phyloP scores from a whole-genome alignment of 2,888 invertebrate genomes.

The Leptura quadrifasciata region DNA sequence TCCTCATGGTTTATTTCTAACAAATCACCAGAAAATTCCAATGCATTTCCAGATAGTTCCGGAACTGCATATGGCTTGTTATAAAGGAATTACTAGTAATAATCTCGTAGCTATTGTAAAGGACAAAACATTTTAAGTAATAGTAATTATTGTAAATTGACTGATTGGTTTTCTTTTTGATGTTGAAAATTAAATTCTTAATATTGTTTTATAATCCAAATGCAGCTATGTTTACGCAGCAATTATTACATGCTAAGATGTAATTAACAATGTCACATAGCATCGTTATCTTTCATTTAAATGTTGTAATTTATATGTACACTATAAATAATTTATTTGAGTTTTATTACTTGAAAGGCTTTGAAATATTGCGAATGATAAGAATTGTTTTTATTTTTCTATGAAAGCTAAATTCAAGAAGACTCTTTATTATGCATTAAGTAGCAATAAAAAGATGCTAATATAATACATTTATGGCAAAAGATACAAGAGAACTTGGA shows the following conservation, averaged over 20 bases:
- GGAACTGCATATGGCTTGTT: no score
- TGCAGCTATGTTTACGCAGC: neutral
- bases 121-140: neutral
- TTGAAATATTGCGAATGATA: conserved; percentile 22
- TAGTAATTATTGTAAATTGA: neutral
- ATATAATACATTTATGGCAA: neutral
- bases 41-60: no score
- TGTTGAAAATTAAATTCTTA: neutral
- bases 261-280: neutral
- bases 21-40: no score
- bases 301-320: conserved; percentile 9
- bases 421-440: neutral
- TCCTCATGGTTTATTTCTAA: no score
- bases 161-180: neutral
- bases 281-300: conserved; percentile 18
- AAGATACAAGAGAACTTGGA: neutral
- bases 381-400: neutral
- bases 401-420: neutral
- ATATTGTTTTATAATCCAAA: neutral
- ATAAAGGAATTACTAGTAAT: no score
- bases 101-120: no score
- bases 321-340: conserved; percentile 5
- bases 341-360: conserved; percentile 10
- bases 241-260: neutral
- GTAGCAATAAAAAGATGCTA: neutral